Evolutionary conservation across 1,140 invertebrate species (phyloP), one percentile per base, ranked within the genome.

Genomic region (Tetragnatha versicolor): DNA sequence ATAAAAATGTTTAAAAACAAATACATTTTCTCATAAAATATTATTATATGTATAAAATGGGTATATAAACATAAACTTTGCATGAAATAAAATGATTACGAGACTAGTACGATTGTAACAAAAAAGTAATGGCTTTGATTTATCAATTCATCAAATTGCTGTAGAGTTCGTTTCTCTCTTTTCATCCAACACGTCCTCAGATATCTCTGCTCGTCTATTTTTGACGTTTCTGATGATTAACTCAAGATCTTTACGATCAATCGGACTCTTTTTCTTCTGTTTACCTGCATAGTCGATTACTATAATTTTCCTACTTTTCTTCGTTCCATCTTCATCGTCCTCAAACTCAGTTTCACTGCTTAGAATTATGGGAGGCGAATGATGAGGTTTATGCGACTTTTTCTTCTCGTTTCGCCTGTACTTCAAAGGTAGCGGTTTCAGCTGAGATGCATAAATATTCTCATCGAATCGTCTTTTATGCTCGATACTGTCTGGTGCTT

Each of bases 221-320:
- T 63, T 63, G 3, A 77, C 73, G 42, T 66, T 77, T 53, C 73
- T 65, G 20, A 77, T 77, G 1, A 77, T 77, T 7, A 77, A 27
- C 42, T 77, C 73, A 1, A 77, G 73, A 55, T 77, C 73, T 55
- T 77, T 77, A 20, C 61, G 53, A 3, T 77, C 73, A 39, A 77
- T 45, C 10, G 73, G 45, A 10, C 51, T 66, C 25, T 75, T 75
- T 7, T 66, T 77, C 31, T 77, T 65, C 10, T 58, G 73, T 45
- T 27, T 77, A 17, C 73, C 73, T 6, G 73, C 73, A 42, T 77
- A 77, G 22, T 77, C 73, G 20, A 77, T 77, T 17, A 77, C 73
- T 6, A 77, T 77, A 25, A 77, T 77, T 33, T 77, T 77, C 9
- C 73, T 35, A 39, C 37, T 65, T 49, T 77, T 77, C 25, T 66